These are phyloP conservation scores for Chelmon rostratus DNA, from an alignment of 2,797 vertebrate species.

Conservation along the genomic window DNA sequence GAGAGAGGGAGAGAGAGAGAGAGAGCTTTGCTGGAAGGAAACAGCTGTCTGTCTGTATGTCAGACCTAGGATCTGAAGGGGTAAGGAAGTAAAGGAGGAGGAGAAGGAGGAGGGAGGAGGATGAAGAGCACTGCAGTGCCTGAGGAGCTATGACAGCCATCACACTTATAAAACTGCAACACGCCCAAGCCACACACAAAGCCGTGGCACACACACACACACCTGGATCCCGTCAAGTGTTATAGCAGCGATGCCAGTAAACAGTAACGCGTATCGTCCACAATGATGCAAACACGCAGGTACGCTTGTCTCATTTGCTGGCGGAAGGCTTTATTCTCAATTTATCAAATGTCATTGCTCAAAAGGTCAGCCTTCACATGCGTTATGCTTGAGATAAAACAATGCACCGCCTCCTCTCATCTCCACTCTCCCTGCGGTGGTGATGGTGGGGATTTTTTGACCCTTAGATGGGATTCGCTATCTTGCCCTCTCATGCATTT, in stretches of 20 bases:
- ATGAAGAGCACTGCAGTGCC: conserved; percentile 57
- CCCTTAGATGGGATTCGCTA: conserved; percentile 50
- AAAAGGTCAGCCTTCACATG: conserved; percentile 75
- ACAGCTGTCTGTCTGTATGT: conserved; percentile 79
- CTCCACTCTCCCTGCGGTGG: conserved; percentile 32
- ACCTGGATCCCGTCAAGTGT: conserved; percentile 29
- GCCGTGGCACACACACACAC: conserved; percentile 6
- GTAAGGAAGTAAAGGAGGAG: conserved; percentile 55
- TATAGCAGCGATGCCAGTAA: conserved; percentile 39
- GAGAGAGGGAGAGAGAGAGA: conserved; percentile 17
- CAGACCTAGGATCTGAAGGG: conserved; percentile 63
- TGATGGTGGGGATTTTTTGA: conserved; percentile 19
- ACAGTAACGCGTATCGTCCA: conserved; percentile 28
- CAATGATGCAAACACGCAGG: conserved; percentile 38
- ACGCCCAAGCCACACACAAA: conserved; percentile 30
- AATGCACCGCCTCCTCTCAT: conserved; percentile 65
- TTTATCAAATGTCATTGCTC: conserved; percentile 75
- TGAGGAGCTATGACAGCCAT: conserved; percentile 60
- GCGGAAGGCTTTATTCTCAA: conserved; percentile 60
- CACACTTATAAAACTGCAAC: conserved; percentile 48
- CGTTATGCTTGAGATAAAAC: conserved; percentile 72
- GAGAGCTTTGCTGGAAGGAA: conserved; percentile 70
- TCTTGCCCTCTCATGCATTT: conserved; percentile 49
- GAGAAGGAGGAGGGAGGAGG: conserved; percentile 39
- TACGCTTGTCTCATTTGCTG: conserved; percentile 40